Percentiles rank a stretch among this genome's conserved stretches.
Conservation (phyloP, 2,797 vertebrate genomes). For the Brachyalestes nurse region DNA sequence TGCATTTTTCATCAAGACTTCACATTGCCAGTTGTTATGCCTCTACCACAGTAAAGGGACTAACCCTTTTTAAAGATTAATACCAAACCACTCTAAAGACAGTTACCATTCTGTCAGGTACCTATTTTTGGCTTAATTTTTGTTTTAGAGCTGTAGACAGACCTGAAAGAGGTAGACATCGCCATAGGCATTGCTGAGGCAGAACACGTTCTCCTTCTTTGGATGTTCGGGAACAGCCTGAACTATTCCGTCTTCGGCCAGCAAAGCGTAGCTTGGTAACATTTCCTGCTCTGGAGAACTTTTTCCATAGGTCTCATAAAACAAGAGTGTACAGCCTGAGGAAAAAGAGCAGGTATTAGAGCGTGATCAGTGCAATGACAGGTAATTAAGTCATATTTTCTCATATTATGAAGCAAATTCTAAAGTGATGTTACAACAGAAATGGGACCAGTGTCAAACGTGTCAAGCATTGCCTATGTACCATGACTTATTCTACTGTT, state of each 20-base stretch:
- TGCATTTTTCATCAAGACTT: slow-evolving; percentile 18
- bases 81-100: neutral
- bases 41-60: neutral
- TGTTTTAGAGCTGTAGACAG: slow-evolving; percentile 24
- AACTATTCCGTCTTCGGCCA: slow-evolving; percentile 88
- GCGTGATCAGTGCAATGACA: neutral
- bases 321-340: slow-evolving; percentile 88
- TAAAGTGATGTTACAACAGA: neutral
- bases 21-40: neutral
- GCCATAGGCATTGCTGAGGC: slow-evolving; percentile 91
- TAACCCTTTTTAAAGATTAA: neutral
- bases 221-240: slow-evolving; percentile 93
- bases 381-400: neutral
- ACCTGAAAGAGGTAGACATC: slow-evolving; percentile 95
- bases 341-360: neutral
- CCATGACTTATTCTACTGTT: no score
- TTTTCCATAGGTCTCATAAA: slow-evolving; percentile 88
- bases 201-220: slow-evolving; percentile 92
- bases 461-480: no score
- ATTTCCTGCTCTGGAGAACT: slow-evolving; percentile 77
- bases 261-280: slow-evolving; percentile 81
- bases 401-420: neutral
- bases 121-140: neutral
- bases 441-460: no score
- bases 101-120: neutral